Conservation (phyloP, 1,140 invertebrate genomes). For the Tetramorium parvispinum region DNA sequence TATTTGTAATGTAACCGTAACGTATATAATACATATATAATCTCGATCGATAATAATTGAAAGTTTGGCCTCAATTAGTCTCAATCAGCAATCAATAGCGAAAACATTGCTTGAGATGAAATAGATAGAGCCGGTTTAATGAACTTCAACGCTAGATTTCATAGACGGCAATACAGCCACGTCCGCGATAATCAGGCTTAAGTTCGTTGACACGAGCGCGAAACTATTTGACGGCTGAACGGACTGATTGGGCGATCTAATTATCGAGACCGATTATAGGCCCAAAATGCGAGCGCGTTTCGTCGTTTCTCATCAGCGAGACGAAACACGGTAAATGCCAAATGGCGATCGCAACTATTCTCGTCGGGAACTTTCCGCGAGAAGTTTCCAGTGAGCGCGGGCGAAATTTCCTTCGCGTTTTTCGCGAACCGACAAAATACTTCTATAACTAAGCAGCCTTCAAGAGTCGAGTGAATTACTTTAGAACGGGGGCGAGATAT, state of each 20-base stretch:
- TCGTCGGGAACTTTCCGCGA: background rate
- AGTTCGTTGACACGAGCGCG: slow-evolving; percentile 76
- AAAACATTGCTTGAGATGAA: slow-evolving; percentile 30
- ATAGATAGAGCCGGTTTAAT: slow-evolving; percentile 74
- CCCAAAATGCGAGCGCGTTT: slow-evolving; percentile 11
- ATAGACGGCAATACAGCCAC: slow-evolving; percentile 73
- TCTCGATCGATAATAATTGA: slow-evolving; percentile 41
- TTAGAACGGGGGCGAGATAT: background rate
- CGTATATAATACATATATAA: background rate
- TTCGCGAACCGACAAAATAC: slow-evolving; percentile 37
- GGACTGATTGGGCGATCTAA: slow-evolving; percentile 78
- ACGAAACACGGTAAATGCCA: slow-evolving; percentile 38
- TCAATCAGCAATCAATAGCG: background rate
- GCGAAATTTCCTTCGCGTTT: slow-evolving; percentile 32
- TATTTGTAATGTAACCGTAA: background rate
- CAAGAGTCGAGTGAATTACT: slow-evolving; percentile 20
- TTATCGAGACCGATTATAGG: slow-evolving; percentile 71
- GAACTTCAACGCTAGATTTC: slow-evolving; percentile 76
- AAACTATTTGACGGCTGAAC: slow-evolving; percentile 75
- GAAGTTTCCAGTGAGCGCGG: slow-evolving; percentile 23
- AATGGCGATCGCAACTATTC: slow-evolving; percentile 39
- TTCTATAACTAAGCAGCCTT: slow-evolving; percentile 33
- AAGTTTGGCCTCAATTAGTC: background rate
- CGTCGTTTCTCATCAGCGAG: slow-evolving; percentile 30
- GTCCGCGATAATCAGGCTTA: slow-evolving; percentile 78